phyloP scores from a whole-genome alignment of 2,113 vertebrate species.

The Pogona vitticeps region DNA sequence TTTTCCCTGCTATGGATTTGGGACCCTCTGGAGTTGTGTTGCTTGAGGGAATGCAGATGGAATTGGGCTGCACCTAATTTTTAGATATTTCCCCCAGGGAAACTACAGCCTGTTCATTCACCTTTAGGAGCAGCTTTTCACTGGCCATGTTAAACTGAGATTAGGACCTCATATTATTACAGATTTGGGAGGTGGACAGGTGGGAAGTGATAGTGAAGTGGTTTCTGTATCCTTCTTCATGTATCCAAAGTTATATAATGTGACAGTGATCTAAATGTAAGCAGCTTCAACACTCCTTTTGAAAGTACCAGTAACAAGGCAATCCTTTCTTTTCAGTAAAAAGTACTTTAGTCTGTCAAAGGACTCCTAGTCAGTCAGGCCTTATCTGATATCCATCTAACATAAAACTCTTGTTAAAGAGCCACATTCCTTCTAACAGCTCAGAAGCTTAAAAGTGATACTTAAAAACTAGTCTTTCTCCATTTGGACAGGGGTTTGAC shows the following conservation, averaged over 20 bases:
- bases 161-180: too few species aligned
- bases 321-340: constrained; percentile 5
- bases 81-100: not conserved
- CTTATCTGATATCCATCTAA: not conserved
- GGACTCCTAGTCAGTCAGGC: not conserved
- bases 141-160: too few species aligned
- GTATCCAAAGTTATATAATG: not conserved
- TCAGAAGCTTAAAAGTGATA: constrained; percentile 14
- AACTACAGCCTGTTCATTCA: not conserved
- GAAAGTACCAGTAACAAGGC: not conserved
- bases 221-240: not conserved
- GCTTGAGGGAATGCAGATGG: not conserved
- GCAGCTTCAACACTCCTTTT: too few species aligned
- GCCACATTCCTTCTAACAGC: not conserved
- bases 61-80: not conserved
- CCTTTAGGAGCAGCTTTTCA: too few species aligned
- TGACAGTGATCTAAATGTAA: not conserved
- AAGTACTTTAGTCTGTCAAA: not conserved
- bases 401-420: not conserved
- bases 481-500: constrained; percentile 32
- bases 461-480: not conserved
- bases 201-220: not conserved
- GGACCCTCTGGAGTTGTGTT: not conserved
- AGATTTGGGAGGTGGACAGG: too few species aligned
- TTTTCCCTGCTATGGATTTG: too few species aligned